phyloP scores from a whole-genome alignment of 2,888 invertebrate species.

The Netelia fuscicornis region DNA sequence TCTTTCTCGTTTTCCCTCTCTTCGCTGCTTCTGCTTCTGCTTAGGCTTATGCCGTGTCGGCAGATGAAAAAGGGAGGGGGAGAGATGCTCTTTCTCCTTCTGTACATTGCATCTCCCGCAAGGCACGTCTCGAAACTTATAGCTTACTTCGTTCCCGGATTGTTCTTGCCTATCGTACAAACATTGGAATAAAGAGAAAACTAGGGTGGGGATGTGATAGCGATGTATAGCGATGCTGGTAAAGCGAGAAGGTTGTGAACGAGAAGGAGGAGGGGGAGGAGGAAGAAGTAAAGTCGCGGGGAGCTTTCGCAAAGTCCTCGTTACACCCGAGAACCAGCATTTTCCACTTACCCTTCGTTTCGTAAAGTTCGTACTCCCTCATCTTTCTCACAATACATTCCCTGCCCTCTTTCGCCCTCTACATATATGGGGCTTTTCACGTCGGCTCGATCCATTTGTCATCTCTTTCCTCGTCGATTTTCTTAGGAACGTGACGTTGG shows the following conservation, averaged over 20 bases:
- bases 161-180: conserved; percentile 53
- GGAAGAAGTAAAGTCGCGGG: conserved; percentile 60
- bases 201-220: background rate
- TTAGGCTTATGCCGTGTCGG: conserved; percentile 21
- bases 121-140: conserved; percentile 61
- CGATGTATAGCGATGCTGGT: conserved; percentile 9
- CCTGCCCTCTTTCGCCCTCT: background rate
- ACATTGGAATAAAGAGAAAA: conserved; percentile 18
- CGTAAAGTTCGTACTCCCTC: conserved; percentile 54
- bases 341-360: conserved; percentile 61
- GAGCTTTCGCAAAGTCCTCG: conserved; percentile 67
- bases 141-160: conserved; percentile 51
- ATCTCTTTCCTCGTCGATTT: background rate
- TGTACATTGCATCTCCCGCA: conserved; percentile 34
- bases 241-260: conserved; percentile 23
- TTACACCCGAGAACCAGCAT: conserved; percentile 66
- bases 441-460: background rate
- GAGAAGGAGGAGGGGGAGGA: conserved; percentile 31
- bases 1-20: conserved; percentile 30
- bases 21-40: conserved; percentile 46
- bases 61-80: background rate
- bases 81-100: conserved; percentile 15
- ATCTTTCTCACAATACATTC: conserved; percentile 17
- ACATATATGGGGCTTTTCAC: background rate
- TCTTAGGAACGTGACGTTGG: background rate